These are phyloP conservation scores for Glomeris marginata DNA, from an alignment of 2,888 invertebrate genomes.

Conservation along the genomic window DNA sequence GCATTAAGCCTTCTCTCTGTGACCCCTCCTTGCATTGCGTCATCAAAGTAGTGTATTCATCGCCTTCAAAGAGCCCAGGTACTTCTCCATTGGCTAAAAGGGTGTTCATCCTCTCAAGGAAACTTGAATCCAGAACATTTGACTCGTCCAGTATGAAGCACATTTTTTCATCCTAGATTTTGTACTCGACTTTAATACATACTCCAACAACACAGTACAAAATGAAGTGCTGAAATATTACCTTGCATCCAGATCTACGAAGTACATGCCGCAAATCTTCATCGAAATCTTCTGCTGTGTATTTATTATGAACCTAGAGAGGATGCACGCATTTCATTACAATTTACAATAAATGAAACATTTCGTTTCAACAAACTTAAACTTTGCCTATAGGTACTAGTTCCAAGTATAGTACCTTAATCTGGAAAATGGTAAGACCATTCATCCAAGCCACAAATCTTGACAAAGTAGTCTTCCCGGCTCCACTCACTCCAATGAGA, in stretches of 20 bases:
- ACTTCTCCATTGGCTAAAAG: conserved; percentile 97
- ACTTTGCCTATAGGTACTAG: not conserved
- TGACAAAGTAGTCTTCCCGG: conserved; percentile 97
- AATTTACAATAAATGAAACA: conserved; percentile 2
- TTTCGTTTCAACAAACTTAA: not conserved
- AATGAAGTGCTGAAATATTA: conserved; percentile 15
- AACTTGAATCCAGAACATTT: conserved; percentile 95
- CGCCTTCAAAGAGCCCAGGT: conserved; percentile 85
- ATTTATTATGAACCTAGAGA: conserved; percentile 85
- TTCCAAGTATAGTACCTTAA: conserved; percentile 48
- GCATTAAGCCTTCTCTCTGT: conserved; percentile 92
- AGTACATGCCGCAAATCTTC: conserved; percentile 70
- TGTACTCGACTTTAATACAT: not conserved
- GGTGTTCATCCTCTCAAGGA: conserved; percentile 98
- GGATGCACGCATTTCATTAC: too few species aligned
- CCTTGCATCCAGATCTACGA: conserved; percentile 38
- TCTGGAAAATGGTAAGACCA: conserved; percentile 96
- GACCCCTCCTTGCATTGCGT: conserved; percentile 99
- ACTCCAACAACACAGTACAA: not conserved
- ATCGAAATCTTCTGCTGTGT: conserved; percentile 96
- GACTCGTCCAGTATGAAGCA: conserved; percentile 99
- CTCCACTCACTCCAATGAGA: conserved; percentile 95
- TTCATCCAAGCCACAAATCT: conserved; percentile 99
- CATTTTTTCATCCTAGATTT: conserved; percentile 77
- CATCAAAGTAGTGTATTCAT: conserved; percentile 97